A percentile compares a stretch with the other conserved stretches of the same genome.
Evolutionary conservation across 2,113 vertebrate species (phyloP).

Genomic region (Sinocyclocheilus maitianheensis): DNA sequence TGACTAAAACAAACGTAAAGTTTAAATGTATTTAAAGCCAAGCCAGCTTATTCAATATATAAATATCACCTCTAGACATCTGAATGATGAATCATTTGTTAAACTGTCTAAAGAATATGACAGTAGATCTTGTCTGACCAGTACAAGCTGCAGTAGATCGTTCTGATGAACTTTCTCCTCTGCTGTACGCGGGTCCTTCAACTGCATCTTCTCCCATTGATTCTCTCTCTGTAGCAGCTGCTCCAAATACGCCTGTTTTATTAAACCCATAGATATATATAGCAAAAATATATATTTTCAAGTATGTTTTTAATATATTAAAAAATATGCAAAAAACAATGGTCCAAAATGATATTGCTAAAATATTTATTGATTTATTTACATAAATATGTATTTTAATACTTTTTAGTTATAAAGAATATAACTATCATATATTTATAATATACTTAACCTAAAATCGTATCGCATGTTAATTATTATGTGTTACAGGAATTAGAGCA

Average conservation of each 20-base stretch:
- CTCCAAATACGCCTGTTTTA: slow-evolving; percentile 81
- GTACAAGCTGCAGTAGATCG: slow-evolving; percentile 76
- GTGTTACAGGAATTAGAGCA: too few relatives aligned
- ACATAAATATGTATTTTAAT: too few relatives aligned
- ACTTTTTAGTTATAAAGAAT: too few relatives aligned
- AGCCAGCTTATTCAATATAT: background rate
- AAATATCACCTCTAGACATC: background rate
- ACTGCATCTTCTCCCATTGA: slow-evolving; percentile 72
- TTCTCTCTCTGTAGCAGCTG: slow-evolving; percentile 79
- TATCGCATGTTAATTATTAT: too few relatives aligned
- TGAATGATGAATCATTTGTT: slow-evolving; percentile 10
- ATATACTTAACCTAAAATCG: too few relatives aligned
- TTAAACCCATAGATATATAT: background rate
- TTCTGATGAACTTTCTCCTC: slow-evolving; percentile 77
- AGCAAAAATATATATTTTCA: background rate
- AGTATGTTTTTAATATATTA: too few relatives aligned
- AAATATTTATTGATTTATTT: too few relatives aligned
- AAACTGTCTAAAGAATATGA: background rate
- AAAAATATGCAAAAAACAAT: too few relatives aligned
- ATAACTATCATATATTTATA: too few relatives aligned
- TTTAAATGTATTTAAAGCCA: background rate
- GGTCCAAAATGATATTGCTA: too few relatives aligned
- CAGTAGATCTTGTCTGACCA: slow-evolving; percentile 65
- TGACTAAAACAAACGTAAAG: slow-evolving; percentile 71
- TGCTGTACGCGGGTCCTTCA: slow-evolving; percentile 81